Percentiles rank a stretch among this genome's conserved stretches.
phyloP scores from a whole-genome alignment of 1,140 invertebrate genomes.

The Pseudomyrmex dendroicus region DNA sequence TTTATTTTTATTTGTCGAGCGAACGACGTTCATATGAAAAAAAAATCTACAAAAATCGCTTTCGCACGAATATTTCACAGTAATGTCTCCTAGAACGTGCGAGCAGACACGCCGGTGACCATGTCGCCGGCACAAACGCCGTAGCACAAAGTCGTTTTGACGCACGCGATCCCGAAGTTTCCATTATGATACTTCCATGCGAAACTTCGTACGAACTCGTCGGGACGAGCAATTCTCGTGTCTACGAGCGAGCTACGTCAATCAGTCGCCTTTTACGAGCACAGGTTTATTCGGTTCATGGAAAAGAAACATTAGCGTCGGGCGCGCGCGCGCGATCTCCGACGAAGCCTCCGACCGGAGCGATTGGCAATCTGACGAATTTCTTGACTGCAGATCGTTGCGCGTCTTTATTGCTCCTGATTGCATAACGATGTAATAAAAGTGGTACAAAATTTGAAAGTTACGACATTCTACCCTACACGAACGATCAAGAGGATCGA shows the following conservation, averaged over 20 bases:
- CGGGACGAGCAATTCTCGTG: constrained; percentile 62
- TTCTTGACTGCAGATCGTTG: constrained; percentile 51
- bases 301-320: constrained; percentile 71
- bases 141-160: constrained; percentile 40
- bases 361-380: constrained; percentile 68
- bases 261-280: constrained; percentile 62
- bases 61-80: constrained; percentile 44
- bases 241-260: constrained; percentile 58
- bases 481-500: constrained; percentile 2
- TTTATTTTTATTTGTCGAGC: background rate
- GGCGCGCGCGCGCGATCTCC: background rate
- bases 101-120: constrained; percentile 43
- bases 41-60: background rate
- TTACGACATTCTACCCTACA: background rate
- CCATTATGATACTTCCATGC: constrained; percentile 46
- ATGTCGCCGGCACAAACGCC: constrained; percentile 37
- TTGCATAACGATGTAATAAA: constrained; percentile 60
- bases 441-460: background rate
- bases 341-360: constrained; percentile 8
- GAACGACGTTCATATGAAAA: constrained; percentile 34
- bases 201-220: constrained; percentile 14
- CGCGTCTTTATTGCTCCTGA: constrained; percentile 66
- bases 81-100: constrained; percentile 47
- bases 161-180: constrained; percentile 60
- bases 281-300: constrained; percentile 66